Conservation (phyloP, 2,797 vertebrate genomes). For the Gymnothorax reevesii region DNA sequence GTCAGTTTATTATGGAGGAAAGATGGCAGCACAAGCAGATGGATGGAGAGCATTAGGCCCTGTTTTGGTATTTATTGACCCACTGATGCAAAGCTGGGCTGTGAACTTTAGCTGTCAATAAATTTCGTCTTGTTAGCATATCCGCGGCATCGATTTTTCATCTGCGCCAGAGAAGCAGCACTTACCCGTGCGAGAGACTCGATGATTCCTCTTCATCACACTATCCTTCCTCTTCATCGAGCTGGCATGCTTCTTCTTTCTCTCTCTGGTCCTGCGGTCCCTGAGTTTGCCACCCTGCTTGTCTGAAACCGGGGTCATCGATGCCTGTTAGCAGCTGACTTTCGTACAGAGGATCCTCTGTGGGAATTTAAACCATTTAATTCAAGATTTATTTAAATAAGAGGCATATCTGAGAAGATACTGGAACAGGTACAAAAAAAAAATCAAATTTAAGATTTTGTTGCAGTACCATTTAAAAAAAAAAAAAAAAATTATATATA, state of each 20-base stretch:
- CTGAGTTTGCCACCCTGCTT: neutral
- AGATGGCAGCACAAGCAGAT: slow-evolving; percentile 9
- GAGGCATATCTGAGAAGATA: too few species aligned
- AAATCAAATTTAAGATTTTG: neutral
- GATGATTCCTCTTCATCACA: neutral
- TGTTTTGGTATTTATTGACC: slow-evolving; percentile 25
- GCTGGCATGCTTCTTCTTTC: neutral
- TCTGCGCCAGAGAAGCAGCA: neutral
- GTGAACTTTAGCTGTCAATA: slow-evolving; percentile 28
- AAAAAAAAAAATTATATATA: too few species aligned
- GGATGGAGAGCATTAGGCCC: slow-evolving; percentile 5
- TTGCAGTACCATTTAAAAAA: neutral
- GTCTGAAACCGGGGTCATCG: neutral
- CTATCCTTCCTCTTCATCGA: neutral
- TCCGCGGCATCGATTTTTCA: slow-evolving; percentile 23
- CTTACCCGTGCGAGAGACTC: neutral
- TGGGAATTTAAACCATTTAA: neutral
- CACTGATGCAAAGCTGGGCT: slow-evolving; percentile 19
- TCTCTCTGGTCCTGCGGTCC: neutral
- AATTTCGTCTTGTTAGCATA: slow-evolving; percentile 28
- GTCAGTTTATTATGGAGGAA: slow-evolving; percentile 24
- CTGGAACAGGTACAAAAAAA: neutral
- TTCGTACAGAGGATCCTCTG: neutral
- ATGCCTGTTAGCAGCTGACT: neutral
- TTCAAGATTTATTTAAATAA: too few species aligned